Conservation (phyloP, 2,113 vertebrate genomes). For the Ameiurus melas region DNA sequence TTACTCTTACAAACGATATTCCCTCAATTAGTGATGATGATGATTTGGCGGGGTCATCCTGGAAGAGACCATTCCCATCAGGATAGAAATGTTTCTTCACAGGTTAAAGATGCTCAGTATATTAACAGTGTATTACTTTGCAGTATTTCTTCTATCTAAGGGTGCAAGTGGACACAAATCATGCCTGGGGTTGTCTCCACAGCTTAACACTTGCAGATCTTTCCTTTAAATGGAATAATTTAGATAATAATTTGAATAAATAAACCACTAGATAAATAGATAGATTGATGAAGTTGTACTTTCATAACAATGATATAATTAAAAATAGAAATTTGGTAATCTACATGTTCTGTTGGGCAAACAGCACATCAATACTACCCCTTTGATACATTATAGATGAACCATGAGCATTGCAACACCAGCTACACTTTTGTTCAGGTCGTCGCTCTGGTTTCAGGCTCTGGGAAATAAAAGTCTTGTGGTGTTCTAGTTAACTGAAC, state of each 20-base stretch:
- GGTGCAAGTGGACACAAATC: not conserved
- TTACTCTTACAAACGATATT: not conserved
- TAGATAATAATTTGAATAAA: not conserved
- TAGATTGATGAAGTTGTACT: not conserved
- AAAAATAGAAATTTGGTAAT: constrained; percentile 58
- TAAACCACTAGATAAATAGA: not conserved
- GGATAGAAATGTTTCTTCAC: constrained; percentile 12
- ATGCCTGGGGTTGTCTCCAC: not conserved
- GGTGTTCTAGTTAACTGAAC: constrained; percentile 54
- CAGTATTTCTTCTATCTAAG: not conserved
- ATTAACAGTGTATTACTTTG: not conserved
- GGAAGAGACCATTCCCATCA: constrained; percentile 1
- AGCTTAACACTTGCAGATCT: not conserved
- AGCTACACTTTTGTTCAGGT: constrained; percentile 70
- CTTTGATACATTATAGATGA: constrained; percentile 78
- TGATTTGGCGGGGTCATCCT: not conserved
- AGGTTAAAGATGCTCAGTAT: not conserved
- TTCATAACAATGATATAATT: constrained; percentile 1
- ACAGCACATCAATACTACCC: constrained; percentile 69
- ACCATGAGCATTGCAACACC: constrained; percentile 70
- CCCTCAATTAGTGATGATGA: not conserved
- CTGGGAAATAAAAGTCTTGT: constrained; percentile 37
- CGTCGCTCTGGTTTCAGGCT: constrained; percentile 68
- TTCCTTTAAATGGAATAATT: not conserved
- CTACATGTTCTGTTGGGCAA: constrained; percentile 74